Conservation (phyloP, 2,797 vertebrate genomes). For the Rhynchonycteris naso region DNA sequence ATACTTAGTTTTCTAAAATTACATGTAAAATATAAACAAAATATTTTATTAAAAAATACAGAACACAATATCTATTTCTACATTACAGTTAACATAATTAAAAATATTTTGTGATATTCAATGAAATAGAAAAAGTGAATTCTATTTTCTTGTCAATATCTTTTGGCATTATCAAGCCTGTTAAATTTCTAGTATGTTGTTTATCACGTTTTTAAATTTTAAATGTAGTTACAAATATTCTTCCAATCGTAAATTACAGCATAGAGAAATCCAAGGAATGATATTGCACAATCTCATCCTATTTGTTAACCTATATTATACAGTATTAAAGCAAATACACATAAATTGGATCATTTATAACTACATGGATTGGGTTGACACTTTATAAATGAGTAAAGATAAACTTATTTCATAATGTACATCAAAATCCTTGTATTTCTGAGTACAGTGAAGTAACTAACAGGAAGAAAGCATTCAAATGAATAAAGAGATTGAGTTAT, state of each 20-base stretch:
- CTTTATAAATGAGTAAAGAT: neutral
- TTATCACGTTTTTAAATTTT: neutral
- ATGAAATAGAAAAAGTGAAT: neutral
- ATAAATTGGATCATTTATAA: neutral
- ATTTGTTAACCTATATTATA: neutral
- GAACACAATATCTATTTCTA: neutral
- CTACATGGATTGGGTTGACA: neutral
- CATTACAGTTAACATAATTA: neutral
- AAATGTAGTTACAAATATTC: neutral
- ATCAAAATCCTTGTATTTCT: neutral
- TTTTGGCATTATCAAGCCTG: neutral
- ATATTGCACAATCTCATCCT: neutral
- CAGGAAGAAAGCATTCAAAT: neutral
- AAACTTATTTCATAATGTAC: neutral
- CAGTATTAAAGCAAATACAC: slow-evolving; percentile 32
- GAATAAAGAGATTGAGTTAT: neutral
- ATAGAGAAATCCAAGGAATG: neutral
- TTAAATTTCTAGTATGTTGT: neutral
- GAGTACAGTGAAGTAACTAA: neutral
- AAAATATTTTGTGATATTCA: neutral
- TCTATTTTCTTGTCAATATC: neutral
- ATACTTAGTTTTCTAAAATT: slow-evolving; percentile 7
- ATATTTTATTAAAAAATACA: neutral
- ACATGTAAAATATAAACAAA: neutral
- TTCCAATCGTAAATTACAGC: neutral